Evolutionary conservation across 2,113 vertebrate species (phyloP), one percentile per base, ranked within the genome.

Genomic region (Melozone crissalis): DNA sequence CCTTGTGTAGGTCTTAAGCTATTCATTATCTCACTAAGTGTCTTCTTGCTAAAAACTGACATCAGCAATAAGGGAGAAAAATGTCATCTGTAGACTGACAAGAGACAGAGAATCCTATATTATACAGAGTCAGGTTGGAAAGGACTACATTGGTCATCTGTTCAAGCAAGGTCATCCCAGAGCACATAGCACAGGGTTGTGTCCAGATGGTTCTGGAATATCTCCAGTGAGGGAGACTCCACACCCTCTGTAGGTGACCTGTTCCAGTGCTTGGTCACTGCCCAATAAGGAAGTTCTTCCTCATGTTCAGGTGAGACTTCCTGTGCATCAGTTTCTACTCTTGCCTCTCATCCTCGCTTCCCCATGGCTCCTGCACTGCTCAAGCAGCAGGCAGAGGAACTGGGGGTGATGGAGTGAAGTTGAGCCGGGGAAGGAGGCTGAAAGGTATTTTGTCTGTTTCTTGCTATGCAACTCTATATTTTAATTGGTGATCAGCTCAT

Each of bases 181-280:
- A 75, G 39, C 26, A 35, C 4, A 3, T 0, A 3, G 11, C 26
- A 10, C 24, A 62, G n/a, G 39, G 19, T 2, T 68, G 30, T 5
- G 3, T 47, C 21, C 62, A n/a, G 13, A 8, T 9, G 5, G 11
- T 61, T 61, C n/a, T 76, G 41, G 21, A 18, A 15, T 35, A 12
- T 27, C 54, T 62, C 9, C 39, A 35, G 11, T 47, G 30, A 68
- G 17, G 24, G 17, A 62, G 8, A 47, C 11, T 41, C 30, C 39
- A 47, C 21, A 47, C 1, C 6, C 16, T 61, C n/a, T 68, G 54
- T 13, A 15, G 20, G 17, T 26, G 24, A 54, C 1, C 46, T 61
- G 15, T 61, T 22, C 28, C 24, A 68, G 28, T 30, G 28, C 3
- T 21, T 0, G 0, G 4, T 47, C 39, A 24, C 39, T 3, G 1